Evolutionary conservation across 2,888 invertebrate genomes (phyloP), one percentile per base, ranked within the genome.

Genomic region (Netelia fuscicornis): DNA sequence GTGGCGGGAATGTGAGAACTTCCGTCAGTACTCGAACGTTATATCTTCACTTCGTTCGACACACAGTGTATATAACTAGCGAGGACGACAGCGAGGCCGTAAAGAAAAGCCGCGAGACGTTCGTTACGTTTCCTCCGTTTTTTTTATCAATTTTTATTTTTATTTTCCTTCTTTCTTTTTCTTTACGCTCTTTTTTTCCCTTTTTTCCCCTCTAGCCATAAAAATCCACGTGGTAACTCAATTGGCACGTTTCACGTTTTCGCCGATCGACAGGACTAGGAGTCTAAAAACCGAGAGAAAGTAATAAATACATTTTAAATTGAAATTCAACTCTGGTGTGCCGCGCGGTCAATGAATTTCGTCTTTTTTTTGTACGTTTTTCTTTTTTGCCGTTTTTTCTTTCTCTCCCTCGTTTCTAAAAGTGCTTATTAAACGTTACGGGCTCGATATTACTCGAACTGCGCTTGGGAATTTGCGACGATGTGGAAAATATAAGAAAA

Each of bases 211-310:
- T 23, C 13, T 2, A 17, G 30, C 23, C 37, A 64, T 52, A 75
- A 56, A 75, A 83, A 75, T 79, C 23, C 44, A 71, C 56, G 52
- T 23, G 17, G 17, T 71, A 83, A 80, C 70, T 75, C 52, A 79
- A 83, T 83, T 80, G 70, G 70, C 79, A 62, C 70, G 83, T 83
- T 80, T 71, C 56, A 75, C 64, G 17, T 75, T 74, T 44, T 48
- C 37, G 62, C 60, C 17, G 48, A 54, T 56, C 74, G 64, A 58
- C 74, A 48, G 68, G 62, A 25, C 78, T 52, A 17, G 48, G 30
- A 9, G 6, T 56, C 3, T 48, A 65, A 65, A 11, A n/a, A 58
- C 30, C 42, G 65, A 56, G 74, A 48, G 42, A 78, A 83, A 83
- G 67, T 67, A 23, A 67, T 77, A 67, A 30, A 48, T 79, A 67